A percentile compares a stretch with the other conserved stretches of the same genome.
Conservation (phyloP, 2,113 vertebrate genomes). For the Microtus ochrogaster region DNA sequence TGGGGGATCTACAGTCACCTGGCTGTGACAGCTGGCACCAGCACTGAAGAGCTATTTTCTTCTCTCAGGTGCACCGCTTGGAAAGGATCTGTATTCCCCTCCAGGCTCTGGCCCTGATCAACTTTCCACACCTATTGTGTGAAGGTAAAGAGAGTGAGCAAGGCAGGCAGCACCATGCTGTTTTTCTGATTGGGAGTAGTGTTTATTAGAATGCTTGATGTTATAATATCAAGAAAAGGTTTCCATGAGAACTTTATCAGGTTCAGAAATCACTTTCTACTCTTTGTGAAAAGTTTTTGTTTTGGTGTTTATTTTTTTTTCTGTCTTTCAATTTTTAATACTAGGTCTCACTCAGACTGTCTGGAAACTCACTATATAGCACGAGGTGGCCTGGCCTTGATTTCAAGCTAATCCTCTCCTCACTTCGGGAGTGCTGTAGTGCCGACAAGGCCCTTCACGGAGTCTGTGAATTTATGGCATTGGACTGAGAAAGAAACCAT, state of each 20-base stretch:
- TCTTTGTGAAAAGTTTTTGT: not conserved
- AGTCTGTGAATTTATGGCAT: not conserved
- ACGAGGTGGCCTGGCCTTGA: not conserved
- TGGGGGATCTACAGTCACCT: not conserved
- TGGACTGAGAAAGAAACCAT: not conserved
- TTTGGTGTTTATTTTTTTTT: not conserved
- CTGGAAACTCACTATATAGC: not conserved
- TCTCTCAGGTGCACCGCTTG: not conserved
- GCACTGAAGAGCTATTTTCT: not conserved
- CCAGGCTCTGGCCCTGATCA: not conserved
- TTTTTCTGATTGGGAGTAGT: not conserved
- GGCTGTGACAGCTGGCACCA: not conserved
- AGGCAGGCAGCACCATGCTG: not conserved
- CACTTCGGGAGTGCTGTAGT: no score
- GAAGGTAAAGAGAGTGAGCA: not conserved
- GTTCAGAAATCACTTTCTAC: not conserved
- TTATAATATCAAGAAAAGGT: not conserved
- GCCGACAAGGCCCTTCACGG: not conserved
- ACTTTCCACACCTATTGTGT: not conserved
- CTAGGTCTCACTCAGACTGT: not conserved
- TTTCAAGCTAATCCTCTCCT: not conserved
- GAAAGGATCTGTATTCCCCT: not conserved
- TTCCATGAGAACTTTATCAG: not conserved
- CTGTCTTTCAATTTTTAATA: not conserved
- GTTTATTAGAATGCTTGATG: not conserved